Percentiles rank a stretch among this genome's conserved stretches.
These are phyloP conservation scores for Pygoscelis antarcticus DNA, from an alignment of 2,113 vertebrate genomes.

Conservation along the genomic window DNA sequence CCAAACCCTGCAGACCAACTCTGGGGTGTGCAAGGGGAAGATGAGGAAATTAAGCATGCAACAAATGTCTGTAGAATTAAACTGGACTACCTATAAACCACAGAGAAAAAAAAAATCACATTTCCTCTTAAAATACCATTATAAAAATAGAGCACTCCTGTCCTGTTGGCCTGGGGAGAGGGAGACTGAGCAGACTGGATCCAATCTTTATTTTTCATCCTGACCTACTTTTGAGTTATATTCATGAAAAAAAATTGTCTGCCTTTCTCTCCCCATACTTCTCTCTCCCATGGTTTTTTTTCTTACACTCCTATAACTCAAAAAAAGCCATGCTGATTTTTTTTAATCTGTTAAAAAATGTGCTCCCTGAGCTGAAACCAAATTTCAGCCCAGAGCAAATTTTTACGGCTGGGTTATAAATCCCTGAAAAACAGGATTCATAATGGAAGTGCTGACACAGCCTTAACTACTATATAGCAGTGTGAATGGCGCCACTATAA, in stretches of 20 bases:
- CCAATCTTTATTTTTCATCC: not conserved
- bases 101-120: not conserved
- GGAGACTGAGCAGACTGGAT: not conserved
- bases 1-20: not conserved
- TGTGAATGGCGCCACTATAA: slow-evolving; percentile 77
- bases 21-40: fast-evolving
- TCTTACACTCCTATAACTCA: slow-evolving; percentile 40
- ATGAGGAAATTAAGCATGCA: not conserved
- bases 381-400: slow-evolving; percentile 79
- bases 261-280: not conserved
- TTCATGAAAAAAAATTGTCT: not conserved
- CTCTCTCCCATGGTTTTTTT: not conserved
- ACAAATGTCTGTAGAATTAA: slow-evolving; percentile 20
- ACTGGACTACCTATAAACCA: slow-evolving; percentile 5
- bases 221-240: not conserved
- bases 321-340: slow-evolving; percentile 51
- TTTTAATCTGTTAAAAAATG: slow-evolving; percentile 69
- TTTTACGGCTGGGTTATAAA: slow-evolving; percentile 79
- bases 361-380: slow-evolving; percentile 70
- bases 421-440: slow-evolving; percentile 76
- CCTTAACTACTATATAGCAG: slow-evolving; percentile 68
- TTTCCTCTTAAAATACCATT: slow-evolving; percentile 39
- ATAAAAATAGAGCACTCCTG: slow-evolving; percentile 19
- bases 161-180: not conserved
- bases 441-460: slow-evolving; percentile 80